Percentiles rank a stretch among this genome's conserved stretches.
Evolutionary conservation across 2,113 vertebrate genomes (phyloP).

Genomic region (Saccopteryx bilineata): DNA sequence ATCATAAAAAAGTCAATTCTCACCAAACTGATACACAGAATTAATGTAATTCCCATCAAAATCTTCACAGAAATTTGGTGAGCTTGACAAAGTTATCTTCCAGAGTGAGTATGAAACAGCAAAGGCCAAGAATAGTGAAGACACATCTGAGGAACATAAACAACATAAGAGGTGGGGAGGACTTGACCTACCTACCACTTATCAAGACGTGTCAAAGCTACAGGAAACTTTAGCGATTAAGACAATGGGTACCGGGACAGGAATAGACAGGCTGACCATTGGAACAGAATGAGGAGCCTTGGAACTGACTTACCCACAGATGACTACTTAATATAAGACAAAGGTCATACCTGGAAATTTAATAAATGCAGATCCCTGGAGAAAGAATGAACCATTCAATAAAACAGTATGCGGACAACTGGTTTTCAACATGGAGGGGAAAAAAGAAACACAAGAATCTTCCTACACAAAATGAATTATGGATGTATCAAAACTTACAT

Average conservation of each 20-base stretch:
- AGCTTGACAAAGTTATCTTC: not conserved
- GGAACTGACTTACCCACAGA: accelerated
- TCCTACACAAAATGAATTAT: not conserved
- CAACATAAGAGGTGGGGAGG: accelerated
- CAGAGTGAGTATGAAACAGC: not conserved
- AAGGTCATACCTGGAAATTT: not conserved
- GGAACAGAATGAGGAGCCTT: accelerated
- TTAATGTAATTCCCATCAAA: not conserved
- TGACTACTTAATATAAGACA: not conserved
- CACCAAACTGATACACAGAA: not conserved
- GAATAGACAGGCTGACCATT: no score
- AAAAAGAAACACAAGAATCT: not conserved
- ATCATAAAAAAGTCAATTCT: not conserved
- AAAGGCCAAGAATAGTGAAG: not conserved
- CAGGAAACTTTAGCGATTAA: accelerated
- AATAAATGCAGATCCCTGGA: accelerated
- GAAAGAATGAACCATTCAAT: accelerated
- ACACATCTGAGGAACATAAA: no score
- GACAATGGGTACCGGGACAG: accelerated
- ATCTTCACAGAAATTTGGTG: not conserved
- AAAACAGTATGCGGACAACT: not conserved
- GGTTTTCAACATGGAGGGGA: not conserved
- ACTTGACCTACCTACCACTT: accelerated
- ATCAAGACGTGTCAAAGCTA: not conserved
- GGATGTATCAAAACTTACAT: not conserved